Percentiles rank a stretch among this genome's conserved stretches.
phyloP scores from a whole-genome alignment of 2,888 invertebrate genomes.

The Lycophotia porphyrea region DNA sequence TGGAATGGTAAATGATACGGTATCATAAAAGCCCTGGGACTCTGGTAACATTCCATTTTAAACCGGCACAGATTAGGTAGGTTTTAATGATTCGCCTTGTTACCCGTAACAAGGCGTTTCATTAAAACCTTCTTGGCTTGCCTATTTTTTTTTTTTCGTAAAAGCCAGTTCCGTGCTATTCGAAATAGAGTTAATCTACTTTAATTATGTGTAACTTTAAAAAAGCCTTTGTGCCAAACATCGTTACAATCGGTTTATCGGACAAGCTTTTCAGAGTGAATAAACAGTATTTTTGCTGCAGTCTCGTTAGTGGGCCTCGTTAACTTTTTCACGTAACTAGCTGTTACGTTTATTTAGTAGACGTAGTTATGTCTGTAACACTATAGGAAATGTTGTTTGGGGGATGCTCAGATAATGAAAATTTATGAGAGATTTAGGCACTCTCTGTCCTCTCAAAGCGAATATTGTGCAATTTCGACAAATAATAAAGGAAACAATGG shows the following conservation, averaged over 20 bases:
- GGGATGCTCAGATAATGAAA: neutral
- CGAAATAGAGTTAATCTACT: conserved; percentile 54
- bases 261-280: conserved; percentile 71
- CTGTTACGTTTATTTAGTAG: conserved; percentile 9
- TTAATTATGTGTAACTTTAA: conserved; percentile 63
- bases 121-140: too few species aligned
- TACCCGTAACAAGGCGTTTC: too few species aligned
- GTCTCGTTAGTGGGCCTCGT: conserved; percentile 62
- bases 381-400: neutral
- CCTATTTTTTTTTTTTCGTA: conserved; percentile 27
- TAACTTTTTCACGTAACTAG: conserved; percentile 48
- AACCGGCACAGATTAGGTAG: conserved; percentile 24
- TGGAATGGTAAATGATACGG: too few species aligned
- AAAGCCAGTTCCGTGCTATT: conserved; percentile 31
- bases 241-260: conserved; percentile 77
- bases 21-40: neutral
- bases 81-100: conserved; percentile 27
- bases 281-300: conserved; percentile 68
- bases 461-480: conserved; percentile 1
- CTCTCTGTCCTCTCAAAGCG: neutral
- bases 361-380: neutral
- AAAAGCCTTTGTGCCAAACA: conserved; percentile 70
- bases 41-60: conserved; percentile 11
- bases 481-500: conserved; percentile 10
- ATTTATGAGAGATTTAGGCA: conserved; percentile 11